phyloP scores from a whole-genome alignment of 2,113 vertebrate genomes.

The Gavia stellata region DNA sequence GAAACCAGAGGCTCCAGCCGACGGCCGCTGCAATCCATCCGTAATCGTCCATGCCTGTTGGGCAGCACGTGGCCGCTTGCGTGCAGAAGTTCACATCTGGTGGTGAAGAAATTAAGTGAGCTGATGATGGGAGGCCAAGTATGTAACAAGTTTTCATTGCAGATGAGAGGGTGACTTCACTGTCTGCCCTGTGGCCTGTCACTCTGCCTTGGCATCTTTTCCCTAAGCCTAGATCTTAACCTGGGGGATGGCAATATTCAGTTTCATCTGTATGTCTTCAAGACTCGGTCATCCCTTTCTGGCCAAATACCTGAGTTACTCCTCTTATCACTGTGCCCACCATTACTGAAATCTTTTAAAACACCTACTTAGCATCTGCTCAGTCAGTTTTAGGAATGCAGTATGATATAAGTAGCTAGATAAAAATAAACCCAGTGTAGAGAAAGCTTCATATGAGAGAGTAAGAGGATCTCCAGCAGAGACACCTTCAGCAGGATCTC shows the following conservation, averaged over 20 bases:
- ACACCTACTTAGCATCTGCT: not conserved
- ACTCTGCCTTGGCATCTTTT: not conserved
- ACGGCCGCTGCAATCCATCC: slow-evolving; percentile 77
- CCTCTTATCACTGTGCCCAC: not conserved
- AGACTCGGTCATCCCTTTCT: not conserved
- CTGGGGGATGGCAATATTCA: not conserved
- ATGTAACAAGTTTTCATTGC: not conserved
- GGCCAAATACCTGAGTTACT: not conserved
- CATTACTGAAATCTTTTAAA: not conserved
- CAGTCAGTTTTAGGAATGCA: not conserved
- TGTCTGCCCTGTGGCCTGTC: not conserved
- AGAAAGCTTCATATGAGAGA: not conserved
- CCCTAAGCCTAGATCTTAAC: not conserved
- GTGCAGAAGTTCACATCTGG: slow-evolving; percentile 61
- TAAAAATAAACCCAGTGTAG: not conserved
- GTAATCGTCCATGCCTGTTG: slow-evolving; percentile 54
- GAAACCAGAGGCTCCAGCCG: slow-evolving; percentile 81
- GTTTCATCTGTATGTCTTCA: not conserved
- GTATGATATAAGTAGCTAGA: not conserved
- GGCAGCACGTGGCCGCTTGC: slow-evolving; percentile 63
- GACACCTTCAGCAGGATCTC: not conserved
- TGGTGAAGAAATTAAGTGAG: not conserved
- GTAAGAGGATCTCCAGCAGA: not conserved
- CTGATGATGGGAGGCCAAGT: not conserved
- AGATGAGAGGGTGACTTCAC: not conserved